These are phyloP conservation scores for Odocoileus virginianus DNA, from an alignment of 2,113 vertebrate genomes.

Conservation along the genomic window DNA sequence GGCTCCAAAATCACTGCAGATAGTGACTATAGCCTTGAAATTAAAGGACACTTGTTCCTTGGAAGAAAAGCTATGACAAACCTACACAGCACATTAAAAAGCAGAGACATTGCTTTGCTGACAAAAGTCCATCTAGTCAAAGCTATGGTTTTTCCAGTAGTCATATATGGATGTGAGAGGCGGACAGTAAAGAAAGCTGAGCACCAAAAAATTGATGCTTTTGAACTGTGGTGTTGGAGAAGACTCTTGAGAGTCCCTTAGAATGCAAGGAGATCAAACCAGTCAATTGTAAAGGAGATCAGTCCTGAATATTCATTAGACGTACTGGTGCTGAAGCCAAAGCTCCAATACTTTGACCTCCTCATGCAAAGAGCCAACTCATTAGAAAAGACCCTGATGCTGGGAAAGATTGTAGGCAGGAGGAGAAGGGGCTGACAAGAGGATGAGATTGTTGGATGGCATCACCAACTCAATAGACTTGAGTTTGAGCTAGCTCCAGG, in stretches of 20 bases:
- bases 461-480: neutral
- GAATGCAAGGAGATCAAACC: neutral
- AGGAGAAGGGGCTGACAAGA: neutral
- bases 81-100: neutral
- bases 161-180: neutral
- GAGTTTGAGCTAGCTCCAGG: neutral
- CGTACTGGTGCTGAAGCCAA: neutral
- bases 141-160: neutral
- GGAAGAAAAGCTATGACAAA: neutral
- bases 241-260: neutral
- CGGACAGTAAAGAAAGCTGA: neutral
- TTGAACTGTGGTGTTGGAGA: neutral
- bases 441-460: neutral
- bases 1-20: neutral
- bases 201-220: rapidly evolving
- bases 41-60: neutral
- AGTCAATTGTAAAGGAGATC: neutral
- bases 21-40: neutral
- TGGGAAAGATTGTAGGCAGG: neutral
- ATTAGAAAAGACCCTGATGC: neutral
- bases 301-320: neutral
- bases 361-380: neutral
- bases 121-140: neutral
- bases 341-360: neutral
- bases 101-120: neutral